A percentile compares a stretch with the other conserved stretches of the same genome.
Evolutionary conservation across 2,113 vertebrate species (phyloP).

Genomic region (Okapia johnstoni): DNA sequence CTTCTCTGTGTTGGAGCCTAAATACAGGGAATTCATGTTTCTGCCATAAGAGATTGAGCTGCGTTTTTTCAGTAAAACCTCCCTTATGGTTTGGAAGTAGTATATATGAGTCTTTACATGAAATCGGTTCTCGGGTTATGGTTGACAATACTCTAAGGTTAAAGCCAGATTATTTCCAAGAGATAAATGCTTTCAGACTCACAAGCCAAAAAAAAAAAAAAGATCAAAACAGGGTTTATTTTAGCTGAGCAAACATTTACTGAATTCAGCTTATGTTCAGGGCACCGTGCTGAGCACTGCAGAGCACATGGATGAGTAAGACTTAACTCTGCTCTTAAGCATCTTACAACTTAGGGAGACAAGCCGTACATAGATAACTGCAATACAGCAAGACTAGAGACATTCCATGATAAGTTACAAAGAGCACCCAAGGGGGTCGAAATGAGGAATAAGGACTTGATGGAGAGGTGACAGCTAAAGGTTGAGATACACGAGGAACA

Average conservation of each 20-base stretch:
- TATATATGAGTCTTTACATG: not conserved
- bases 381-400: not conserved
- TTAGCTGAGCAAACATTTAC: not conserved
- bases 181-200: constrained; percentile 11
- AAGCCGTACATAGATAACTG: not conserved
- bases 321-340: not conserved
- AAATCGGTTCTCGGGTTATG: not conserved
- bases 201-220: not conserved
- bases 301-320: not conserved
- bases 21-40: not conserved
- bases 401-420: not conserved
- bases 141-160: not conserved
- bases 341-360: not conserved
- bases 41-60: not conserved
- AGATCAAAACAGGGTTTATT: not conserved
- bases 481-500: not conserved
- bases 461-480: not conserved
- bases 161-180: constrained; percentile 20
- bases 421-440: not conserved
- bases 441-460: not conserved
- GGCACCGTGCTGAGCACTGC: not conserved
- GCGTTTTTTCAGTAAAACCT: constrained; percentile 7
- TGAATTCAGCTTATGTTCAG: not conserved
- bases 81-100: not conserved
- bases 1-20: not conserved